Evolutionary conservation across 2,888 invertebrate genomes (phyloP).

Genomic region (Dromius quadrimaculatus): DNA sequence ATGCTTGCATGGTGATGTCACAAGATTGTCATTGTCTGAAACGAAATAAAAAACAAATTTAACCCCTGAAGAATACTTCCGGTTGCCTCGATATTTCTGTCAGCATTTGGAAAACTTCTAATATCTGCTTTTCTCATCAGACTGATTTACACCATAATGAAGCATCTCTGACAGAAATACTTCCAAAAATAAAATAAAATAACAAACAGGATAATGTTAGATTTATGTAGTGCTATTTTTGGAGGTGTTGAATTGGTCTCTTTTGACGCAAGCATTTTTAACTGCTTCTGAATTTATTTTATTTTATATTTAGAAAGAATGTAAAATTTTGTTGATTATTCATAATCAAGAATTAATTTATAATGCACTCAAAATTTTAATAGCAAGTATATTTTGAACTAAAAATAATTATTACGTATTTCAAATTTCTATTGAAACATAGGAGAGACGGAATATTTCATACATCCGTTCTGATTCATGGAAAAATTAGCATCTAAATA

Average conservation of each 20-base stretch:
- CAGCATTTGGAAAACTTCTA: neutral
- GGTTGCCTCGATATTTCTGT: neutral
- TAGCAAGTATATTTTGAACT: no score
- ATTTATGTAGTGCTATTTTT: neutral
- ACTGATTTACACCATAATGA: conserved; percentile 23
- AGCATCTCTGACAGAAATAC: conserved; percentile 20
- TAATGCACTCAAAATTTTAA: no score
- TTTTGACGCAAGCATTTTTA: neutral
- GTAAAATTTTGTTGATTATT: no score
- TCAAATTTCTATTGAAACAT: no score
- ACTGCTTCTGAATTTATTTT: no score
- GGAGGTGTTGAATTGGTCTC: neutral
- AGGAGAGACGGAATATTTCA: no score
- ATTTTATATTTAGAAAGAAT: no score
- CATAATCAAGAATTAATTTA: no score
- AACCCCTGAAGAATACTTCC: conserved; percentile 1
- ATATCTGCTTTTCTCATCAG: neutral
- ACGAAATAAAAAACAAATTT: no score
- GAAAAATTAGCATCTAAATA: no score
- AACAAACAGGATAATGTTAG: neutral
- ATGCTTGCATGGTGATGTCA: conserved; percentile 24
- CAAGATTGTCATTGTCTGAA: conserved; percentile 44
- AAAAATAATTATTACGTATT: no score
- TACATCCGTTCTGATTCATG: no score
- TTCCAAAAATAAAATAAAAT: conserved; percentile 5